Evolutionary conservation across 2,113 vertebrate species (phyloP).

Genomic region (Hipposideros armiger): DNA sequence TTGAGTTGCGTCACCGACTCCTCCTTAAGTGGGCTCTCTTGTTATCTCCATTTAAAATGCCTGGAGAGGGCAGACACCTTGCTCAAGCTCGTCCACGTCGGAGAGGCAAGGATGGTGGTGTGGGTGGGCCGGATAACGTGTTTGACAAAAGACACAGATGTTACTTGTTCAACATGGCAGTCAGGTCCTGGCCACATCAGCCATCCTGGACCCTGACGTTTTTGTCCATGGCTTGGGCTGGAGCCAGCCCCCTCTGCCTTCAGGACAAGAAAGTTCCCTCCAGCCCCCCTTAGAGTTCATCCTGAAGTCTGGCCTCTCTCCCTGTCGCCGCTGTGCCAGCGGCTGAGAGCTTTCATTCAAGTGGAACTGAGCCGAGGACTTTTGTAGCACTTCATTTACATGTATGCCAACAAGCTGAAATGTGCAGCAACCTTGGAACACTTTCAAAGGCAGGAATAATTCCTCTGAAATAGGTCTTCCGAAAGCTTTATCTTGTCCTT

Average conservation of each 20-base stretch:
- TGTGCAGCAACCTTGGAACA: constrained; percentile 98
- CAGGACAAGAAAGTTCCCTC: constrained; percentile 74
- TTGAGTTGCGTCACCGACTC: rapidly evolving
- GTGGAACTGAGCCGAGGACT: constrained; percentile 93
- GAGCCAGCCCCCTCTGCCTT: constrained; percentile 50
- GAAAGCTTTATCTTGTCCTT: constrained; percentile 99
- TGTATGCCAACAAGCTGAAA: constrained; percentile 99
- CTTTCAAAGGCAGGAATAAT: constrained; percentile 99
- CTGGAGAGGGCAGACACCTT: not conserved
- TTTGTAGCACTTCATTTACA: constrained; percentile 97
- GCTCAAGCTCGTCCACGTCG: not conserved
- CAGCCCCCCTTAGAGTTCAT: constrained; percentile 38
- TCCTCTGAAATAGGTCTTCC: constrained; percentile 99
- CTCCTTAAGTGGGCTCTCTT: not conserved
- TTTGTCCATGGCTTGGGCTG: not conserved
- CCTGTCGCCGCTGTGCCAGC: constrained; percentile 75
- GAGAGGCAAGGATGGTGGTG: not conserved
- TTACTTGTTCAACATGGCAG: not conserved
- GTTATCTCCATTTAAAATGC: not conserved
- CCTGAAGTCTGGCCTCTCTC: constrained; percentile 83
- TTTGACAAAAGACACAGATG: not conserved
- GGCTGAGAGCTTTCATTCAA: constrained; percentile 91
- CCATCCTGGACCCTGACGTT: not conserved
- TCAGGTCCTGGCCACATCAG: not conserved
- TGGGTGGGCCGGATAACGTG: not conserved